A percentile compares a stretch with the other conserved stretches of the same genome.
These are phyloP conservation scores for Cyphomyrus plagiostoma DNA, from an alignment of 2,113 vertebrate genomes.

Conservation along the genomic window DNA sequence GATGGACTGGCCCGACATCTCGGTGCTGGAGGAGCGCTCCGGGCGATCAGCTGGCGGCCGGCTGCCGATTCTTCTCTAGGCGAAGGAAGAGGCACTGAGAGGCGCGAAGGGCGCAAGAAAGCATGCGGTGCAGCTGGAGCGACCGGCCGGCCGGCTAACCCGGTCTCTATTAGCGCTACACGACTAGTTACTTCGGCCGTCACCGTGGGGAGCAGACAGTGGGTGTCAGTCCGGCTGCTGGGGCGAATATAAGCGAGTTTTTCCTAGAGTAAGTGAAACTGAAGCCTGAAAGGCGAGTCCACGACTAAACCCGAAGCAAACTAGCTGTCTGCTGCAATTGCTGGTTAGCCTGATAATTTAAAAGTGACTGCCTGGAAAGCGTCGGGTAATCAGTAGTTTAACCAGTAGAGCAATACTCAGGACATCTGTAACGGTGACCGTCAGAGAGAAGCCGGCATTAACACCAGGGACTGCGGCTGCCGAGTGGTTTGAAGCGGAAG, in stretches of 20 bases:
- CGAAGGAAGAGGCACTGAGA: constrained; percentile 45
- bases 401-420: not conserved
- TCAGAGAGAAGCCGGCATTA: not conserved
- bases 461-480: not conserved
- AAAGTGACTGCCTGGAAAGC: not conserved
- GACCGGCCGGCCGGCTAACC: constrained; percentile 32
- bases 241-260: not conserved
- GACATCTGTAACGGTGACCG: not conserved
- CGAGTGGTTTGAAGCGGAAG: not conserved
- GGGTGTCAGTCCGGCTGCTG: not conserved
- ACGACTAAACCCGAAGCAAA: not conserved
- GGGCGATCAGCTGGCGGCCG: constrained; percentile 51
- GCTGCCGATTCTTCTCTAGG: constrained; percentile 48
- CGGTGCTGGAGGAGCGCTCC: constrained; percentile 30
- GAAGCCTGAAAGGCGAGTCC: not conserved
- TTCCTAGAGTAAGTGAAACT: not conserved
- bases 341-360: not conserved
- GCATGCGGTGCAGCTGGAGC: constrained; percentile 50
- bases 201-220: not conserved
- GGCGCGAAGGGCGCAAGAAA: constrained; percentile 49
- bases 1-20: constrained; percentile 81
- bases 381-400: not conserved
- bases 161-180: not conserved
- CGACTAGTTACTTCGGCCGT: not conserved
- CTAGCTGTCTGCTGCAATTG: not conserved